Percentiles rank a stretch among this genome's conserved stretches.
Conservation (phyloP, 2,113 vertebrate genomes). For the Crotalus helleri region DNA sequence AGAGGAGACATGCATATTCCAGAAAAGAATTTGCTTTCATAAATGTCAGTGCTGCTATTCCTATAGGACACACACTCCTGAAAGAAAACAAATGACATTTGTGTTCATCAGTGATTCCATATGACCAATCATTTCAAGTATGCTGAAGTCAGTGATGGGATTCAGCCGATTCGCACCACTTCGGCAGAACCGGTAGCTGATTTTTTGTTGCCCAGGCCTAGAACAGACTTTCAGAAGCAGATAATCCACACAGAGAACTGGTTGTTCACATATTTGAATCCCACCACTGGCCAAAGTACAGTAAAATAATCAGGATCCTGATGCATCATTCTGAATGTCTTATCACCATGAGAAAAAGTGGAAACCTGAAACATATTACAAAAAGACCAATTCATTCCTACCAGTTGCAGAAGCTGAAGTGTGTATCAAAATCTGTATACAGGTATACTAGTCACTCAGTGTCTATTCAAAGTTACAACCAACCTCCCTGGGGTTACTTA, state of each 20-base stretch:
- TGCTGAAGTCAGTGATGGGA: neutral
- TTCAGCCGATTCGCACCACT: too few species aligned
- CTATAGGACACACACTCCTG: neutral
- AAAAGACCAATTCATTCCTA: neutral
- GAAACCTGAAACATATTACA: neutral
- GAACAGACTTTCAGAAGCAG: too few species aligned
- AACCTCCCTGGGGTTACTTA: neutral
- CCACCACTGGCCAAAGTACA: neutral
- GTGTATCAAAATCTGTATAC: too few species aligned
- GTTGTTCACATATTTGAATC: too few species aligned
- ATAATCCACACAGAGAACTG: too few species aligned
- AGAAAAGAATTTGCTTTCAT: slow-evolving; percentile 5
- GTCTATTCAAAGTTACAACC: neutral
- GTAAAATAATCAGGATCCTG: neutral
- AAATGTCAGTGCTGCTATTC: neutral
- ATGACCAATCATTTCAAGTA: neutral
- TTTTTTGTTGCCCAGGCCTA: too few species aligned
- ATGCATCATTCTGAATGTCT: neutral
- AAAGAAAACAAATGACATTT: slow-evolving; percentile 14
- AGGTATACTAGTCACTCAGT: neutral
- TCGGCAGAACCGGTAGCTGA: too few species aligned
- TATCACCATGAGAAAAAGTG: neutral
- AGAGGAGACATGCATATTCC: neutral
- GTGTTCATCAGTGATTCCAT: slow-evolving; percentile 9
- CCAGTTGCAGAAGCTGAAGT: neutral